Conservation (phyloP, 2,113 vertebrate species). For the Myiagra hebetior region DNA sequence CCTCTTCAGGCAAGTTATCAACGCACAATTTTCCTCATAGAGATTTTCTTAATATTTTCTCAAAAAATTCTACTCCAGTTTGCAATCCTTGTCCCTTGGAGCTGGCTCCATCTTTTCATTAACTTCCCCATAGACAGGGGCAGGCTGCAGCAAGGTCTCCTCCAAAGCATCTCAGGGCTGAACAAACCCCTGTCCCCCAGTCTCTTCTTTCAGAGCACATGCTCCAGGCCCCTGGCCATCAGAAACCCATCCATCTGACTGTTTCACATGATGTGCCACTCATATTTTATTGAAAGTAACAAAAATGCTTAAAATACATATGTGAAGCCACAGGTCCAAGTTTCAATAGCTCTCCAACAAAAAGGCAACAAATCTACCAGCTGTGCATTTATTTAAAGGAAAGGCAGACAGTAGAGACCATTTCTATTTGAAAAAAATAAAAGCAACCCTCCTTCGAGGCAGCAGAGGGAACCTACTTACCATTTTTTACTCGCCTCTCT, state of each 20-base stretch:
- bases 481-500: constrained; percentile 24
- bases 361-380: not conserved
- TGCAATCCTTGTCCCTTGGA: not conserved
- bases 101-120: not conserved
- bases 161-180: not conserved
- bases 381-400: not conserved
- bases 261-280: not conserved
- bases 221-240: not conserved
- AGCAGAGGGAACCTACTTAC: constrained; percentile 45
- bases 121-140: not conserved
- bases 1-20: not conserved
- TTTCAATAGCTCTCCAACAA: not conserved
- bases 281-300: not conserved
- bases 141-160: not conserved
- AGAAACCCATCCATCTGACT: not conserved
- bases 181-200: not conserved
- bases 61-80: not conserved
- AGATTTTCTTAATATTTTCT: not conserved
- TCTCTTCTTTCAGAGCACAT: not conserved
- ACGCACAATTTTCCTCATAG: not conserved
- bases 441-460: not conserved
- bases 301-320: not conserved
- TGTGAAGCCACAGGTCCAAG: not conserved
- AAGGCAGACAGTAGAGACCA: not conserved
- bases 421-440: not conserved